Base-by-base conservation (phyloP, 2,888 invertebrate genomes). In the Laothoe populi region DNA sequence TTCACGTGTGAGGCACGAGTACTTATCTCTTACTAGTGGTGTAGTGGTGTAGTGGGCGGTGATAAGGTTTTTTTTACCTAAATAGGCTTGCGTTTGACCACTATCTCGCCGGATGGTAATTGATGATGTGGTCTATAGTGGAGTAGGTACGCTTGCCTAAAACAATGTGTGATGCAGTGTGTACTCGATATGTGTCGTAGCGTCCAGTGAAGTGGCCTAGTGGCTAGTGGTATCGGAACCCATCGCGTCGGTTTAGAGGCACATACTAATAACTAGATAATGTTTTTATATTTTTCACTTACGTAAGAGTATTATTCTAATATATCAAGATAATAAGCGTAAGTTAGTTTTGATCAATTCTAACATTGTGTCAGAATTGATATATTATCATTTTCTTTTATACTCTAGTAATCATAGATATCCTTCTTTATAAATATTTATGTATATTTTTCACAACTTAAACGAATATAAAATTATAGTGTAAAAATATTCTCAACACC, bases 301-400 rank as follows among this genome's bases (percentile, higher is more conserved):
- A 90, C 63, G 80, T 86, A 82, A 87, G 83, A 86, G 82, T 86
- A 86, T 83, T 81, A 87, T 76, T 83, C 86, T 90, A 88, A 82
- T 81, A 87, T 90, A 90, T 86, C 84, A 81, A 88, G 87, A 87
- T 92, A 92, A 88, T 92, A 92, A 92, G 92, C 92, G 92, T 92
- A 92, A 87, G 86, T 86, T 83, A 87, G 86, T 83, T 80, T 77
- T 80, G 78, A 84, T 82, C 83, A 75, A 81, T 82, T 75, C 86
- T 79, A 82, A 85, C 81, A 68, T 72, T 71, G 59, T 72, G 78
- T 84, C 75, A 79, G 83, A 83, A 82, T 77, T 73, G 75, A 79
- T 80, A 72, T 35, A 35, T 35, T 53, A 67, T 70, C 62, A 57
- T 69, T 68, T 53, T 70, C 31, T 69, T 70, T 66, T 66, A 69